phyloP scores from a whole-genome alignment of 2,113 vertebrate genomes.

The Struthidea cinerea region DNA sequence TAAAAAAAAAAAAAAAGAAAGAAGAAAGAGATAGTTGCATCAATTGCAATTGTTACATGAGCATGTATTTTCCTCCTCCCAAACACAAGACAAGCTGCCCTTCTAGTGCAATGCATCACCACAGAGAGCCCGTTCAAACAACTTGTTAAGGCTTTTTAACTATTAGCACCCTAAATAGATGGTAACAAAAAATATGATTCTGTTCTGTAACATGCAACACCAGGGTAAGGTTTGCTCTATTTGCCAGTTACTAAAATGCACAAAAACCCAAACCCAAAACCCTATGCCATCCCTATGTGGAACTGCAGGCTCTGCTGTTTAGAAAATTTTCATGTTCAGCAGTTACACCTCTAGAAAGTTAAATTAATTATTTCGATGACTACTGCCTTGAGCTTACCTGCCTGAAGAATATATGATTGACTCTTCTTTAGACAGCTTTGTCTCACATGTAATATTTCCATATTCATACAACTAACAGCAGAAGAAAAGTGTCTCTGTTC shows the following conservation, averaged over 20 bases:
- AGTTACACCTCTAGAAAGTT: background rate
- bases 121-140: background rate
- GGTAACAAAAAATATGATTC: background rate
- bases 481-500: background rate
- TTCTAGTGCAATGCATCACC: background rate
- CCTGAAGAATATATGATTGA: background rate
- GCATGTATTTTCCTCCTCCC: background rate
- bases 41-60: background rate
- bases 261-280: background rate
- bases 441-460: background rate
- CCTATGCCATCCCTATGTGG: background rate
- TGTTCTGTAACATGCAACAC: background rate
- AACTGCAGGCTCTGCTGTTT: background rate
- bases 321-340: background rate
- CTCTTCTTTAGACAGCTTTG: background rate
- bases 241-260: background rate
- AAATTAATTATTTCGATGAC: background rate
- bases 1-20: background rate
- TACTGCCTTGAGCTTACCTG: background rate
- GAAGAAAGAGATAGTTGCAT: background rate
- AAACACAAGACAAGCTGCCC: background rate
- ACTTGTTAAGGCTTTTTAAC: background rate
- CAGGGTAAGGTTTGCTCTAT: background rate
- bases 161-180: background rate
- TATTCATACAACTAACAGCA: background rate